Evolutionary conservation across 2,797 vertebrate species (phyloP).

Genomic region (Neopelma chrysocephalum): DNA sequence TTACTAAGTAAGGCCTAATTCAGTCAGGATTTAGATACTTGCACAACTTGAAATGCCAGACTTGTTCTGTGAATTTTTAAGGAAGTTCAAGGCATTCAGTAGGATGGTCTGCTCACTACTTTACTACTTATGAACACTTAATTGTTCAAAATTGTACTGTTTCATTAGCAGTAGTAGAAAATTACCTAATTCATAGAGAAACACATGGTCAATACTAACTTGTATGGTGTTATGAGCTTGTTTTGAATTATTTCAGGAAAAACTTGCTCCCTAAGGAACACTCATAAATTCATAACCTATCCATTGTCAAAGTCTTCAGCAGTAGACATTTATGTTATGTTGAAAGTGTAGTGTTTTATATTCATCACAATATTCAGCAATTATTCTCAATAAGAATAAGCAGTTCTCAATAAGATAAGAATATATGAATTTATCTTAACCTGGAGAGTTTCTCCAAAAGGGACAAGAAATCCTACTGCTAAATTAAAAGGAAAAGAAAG

Average conservation of each 20-base stretch:
- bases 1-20: background rate
- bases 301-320: background rate
- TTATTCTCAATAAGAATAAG: background rate
- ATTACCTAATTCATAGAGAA: background rate
- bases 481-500: background rate
- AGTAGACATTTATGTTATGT: background rate
- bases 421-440: background rate
- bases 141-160: background rate
- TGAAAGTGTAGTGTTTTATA: background rate
- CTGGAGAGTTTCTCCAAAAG: background rate
- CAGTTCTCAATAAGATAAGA: slow-evolving; percentile 4
- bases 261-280: background rate
- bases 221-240: background rate
- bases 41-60: background rate
- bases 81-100: background rate
- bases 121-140: background rate
- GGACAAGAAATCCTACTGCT: background rate
- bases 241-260: background rate
- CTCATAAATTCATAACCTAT: background rate
- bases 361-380: background rate
- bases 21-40: background rate
- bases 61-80: background rate
- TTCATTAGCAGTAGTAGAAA: background rate
- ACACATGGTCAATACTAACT: background rate
- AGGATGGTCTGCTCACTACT: background rate